Base-by-base conservation (phyloP, 2,113 vertebrate species). In the Microtus oregoni region DNA sequence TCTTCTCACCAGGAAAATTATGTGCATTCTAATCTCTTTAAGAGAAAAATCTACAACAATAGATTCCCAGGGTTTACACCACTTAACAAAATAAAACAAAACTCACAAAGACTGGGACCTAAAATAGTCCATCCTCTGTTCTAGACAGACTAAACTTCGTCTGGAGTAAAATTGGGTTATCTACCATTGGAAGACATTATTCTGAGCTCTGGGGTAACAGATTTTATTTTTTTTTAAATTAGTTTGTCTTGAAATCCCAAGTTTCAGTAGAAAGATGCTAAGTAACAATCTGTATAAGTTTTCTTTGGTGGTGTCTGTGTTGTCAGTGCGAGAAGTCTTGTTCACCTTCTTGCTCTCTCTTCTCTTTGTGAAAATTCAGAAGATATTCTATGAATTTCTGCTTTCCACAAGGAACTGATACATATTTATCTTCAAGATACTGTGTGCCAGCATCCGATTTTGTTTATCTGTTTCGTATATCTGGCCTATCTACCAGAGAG, bases 171-270 rank as follows among this genome's bases (percentile, higher is more conserved):
- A 87, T 8, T 30, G 50, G 73, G 20, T 67, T 82, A 19, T 86
- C 82, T 89, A 58, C 85, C 26, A 92, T 50, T 82, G 6, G 2
- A 77, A 79, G 77, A 11, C 14, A 47, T 87, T 87, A 55, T 95
- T 93, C 73, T 55, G 22, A 79, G 30, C 68, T 83, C 73, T 22
- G 30, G 41, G 20, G 87, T 44, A 50, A 63, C 32, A 82, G 10
- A 38, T 47, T 52, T 70, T 73, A n/a, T 86, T 86, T 58, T 72
- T 86, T 58, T 72, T 95, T 91, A 70, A 83, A 70, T 94, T 86
- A 68, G 0, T 70, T 93, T 93, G 30, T 75, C 65, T 19, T 79
- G 65, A 87, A 94, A 78, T 78, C 26, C 13, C 81, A 41, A 93
- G 28, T 26, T 93, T 85, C n/a, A 75, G 9, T 32, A 52, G 30